These are phyloP conservation scores for Hylaeus anthracinus DNA, from an alignment of 1,140 invertebrate genomes.

Conservation along the genomic window DNA sequence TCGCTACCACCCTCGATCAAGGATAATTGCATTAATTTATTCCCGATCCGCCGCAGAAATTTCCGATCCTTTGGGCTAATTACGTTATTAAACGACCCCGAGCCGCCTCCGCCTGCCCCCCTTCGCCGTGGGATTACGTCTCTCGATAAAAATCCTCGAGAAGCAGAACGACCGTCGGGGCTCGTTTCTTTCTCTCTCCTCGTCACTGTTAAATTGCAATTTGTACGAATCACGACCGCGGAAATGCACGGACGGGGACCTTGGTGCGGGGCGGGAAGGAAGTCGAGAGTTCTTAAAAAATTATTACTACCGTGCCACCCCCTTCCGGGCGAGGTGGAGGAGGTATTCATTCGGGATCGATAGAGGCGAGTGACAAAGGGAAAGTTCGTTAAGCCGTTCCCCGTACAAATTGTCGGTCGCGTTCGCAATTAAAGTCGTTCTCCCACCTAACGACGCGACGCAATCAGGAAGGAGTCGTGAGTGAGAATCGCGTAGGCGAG, in stretches of 20 bases:
- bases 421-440: constrained; percentile 50
- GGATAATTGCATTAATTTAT: constrained; percentile 76
- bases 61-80: constrained; percentile 72
- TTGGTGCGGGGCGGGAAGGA: not conserved
- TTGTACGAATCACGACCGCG: constrained; percentile 58
- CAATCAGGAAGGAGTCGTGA: not conserved
- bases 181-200: constrained; percentile 39
- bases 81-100: constrained; percentile 68
- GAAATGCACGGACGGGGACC: constrained; percentile 21
- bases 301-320: constrained; percentile 51
- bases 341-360: constrained; percentile 51
- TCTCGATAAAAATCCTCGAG: constrained; percentile 59
- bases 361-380: constrained; percentile 54
- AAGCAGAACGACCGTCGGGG: constrained; percentile 37
- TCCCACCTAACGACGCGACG: constrained; percentile 8
- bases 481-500: not conserved
- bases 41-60: constrained; percentile 68
- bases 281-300: constrained; percentile 63
- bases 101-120: constrained; percentile 12
- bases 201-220: constrained; percentile 62
- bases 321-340: not conserved
- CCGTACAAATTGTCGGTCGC: constrained; percentile 53
- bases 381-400: constrained; percentile 61
- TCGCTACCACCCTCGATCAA: constrained; percentile 44
- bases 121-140: constrained; percentile 43